phyloP scores from a whole-genome alignment of 2,888 invertebrate species.

The Cheilosia vulpina region DNA sequence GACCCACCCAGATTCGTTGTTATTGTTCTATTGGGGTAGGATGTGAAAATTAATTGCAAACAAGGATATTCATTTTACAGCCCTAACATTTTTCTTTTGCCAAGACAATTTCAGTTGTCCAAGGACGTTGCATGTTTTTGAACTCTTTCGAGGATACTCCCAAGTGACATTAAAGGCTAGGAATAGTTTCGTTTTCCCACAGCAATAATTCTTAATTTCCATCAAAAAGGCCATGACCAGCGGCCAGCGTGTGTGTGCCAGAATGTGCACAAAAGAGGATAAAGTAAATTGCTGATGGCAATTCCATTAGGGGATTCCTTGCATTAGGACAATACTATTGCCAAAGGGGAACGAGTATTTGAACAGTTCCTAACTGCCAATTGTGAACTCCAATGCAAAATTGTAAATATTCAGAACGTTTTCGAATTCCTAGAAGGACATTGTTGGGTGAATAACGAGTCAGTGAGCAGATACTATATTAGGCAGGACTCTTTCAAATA shows the following conservation, averaged over 20 bases:
- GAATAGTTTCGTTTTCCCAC: slow-evolving; percentile 22
- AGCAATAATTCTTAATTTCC: slow-evolving; percentile 46
- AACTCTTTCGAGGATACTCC: slow-evolving; percentile 17
- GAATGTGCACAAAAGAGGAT: slow-evolving; percentile 36
- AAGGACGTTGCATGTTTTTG: no score
- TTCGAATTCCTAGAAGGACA: slow-evolving; percentile 2
- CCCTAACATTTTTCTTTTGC: background rate
- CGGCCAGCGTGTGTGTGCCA: slow-evolving; percentile 11
- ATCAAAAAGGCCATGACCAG: background rate
- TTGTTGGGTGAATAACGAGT: background rate
- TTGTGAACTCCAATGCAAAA: slow-evolving; percentile 31
- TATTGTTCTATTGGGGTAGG: slow-evolving; percentile 34
- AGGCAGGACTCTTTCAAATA: slow-evolving; percentile 12
- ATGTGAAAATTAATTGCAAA: slow-evolving; percentile 2
- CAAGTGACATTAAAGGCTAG: slow-evolving; percentile 10
- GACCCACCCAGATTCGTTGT: slow-evolving; percentile 68
- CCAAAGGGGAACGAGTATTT: no score
- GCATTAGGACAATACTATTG: slow-evolving; percentile 10
- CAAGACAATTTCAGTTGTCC: slow-evolving; percentile 5
- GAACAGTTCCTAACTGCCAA: slow-evolving; percentile 10
- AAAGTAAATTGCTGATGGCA: slow-evolving; percentile 46
- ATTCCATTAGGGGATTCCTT: slow-evolving; percentile 43
- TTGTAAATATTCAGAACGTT: slow-evolving; percentile 33
- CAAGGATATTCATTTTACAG: background rate
- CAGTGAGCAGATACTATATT: background rate